These are phyloP conservation scores for Sitophilus oryzae DNA, from an alignment of 1,140 invertebrate species.

Conservation along the genomic window DNA sequence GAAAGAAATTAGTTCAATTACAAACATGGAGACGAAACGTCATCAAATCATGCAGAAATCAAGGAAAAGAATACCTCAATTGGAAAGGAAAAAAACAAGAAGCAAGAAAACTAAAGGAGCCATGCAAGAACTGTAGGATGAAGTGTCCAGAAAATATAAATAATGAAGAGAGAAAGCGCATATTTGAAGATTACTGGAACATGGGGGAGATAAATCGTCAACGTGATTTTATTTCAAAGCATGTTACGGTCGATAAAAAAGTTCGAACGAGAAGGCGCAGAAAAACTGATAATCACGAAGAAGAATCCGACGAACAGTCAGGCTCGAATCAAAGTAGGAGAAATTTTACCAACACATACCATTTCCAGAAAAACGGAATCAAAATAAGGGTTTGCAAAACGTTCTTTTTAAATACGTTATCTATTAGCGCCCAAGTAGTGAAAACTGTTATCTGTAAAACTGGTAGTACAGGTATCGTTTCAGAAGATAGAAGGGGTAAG, in stretches of 20 bases:
- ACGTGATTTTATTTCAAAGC: conserved; percentile 10
- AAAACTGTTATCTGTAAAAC: conserved; percentile 12
- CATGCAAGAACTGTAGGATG: conserved; percentile 2
- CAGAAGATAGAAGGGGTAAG: conserved; percentile 10
- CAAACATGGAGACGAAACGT: conserved; percentile 12
- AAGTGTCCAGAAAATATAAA: conserved; percentile 8
- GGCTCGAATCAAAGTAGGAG: background rate
- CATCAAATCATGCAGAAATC: conserved; percentile 9
- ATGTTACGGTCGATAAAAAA: conserved; percentile 3
- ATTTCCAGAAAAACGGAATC: background rate
- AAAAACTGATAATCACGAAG: too few species aligned
- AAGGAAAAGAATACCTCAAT: conserved; percentile 7
- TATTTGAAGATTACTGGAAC: conserved; percentile 9
- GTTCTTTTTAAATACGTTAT: conserved; percentile 8
- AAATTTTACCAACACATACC: background rate
- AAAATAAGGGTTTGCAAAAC: conserved; percentile 1
- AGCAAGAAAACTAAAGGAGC: background rate
- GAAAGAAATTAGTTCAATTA: too few species aligned
- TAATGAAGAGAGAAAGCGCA: conserved; percentile 5
- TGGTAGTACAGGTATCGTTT: conserved; percentile 8
- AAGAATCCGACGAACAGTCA: too few species aligned
- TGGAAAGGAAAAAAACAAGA: conserved; percentile 8
- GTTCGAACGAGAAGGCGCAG: background rate
- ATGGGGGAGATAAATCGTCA: conserved; percentile 12
- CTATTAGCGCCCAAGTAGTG: conserved; percentile 14